Percentiles rank a stretch among this genome's conserved stretches.
Evolutionary conservation across 2,797 vertebrate species (phyloP).

Genomic region (Arremon brunneinucha): DNA sequence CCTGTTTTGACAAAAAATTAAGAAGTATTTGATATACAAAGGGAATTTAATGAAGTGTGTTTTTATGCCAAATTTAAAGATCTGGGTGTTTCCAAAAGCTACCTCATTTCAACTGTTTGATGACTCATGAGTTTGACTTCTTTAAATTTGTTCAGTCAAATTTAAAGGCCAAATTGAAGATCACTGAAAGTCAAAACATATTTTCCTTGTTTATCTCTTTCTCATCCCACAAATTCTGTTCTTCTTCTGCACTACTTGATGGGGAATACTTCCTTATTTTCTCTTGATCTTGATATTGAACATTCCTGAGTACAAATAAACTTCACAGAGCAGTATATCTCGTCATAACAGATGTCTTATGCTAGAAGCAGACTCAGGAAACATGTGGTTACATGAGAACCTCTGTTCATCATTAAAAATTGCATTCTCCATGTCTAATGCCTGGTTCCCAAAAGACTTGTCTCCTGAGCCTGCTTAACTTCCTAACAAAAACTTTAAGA

Average conservation of each 20-base stretch:
- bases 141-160: background rate
- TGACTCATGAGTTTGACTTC: background rate
- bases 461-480: background rate
- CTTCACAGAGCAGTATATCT: background rate
- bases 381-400: background rate
- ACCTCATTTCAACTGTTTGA: background rate
- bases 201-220: background rate
- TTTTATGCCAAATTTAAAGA: background rate
- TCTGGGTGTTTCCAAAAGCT: background rate
- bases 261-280: background rate
- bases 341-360: background rate
- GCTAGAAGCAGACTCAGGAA: background rate
- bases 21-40: background rate
- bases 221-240: background rate
- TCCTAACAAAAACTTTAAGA: background rate
- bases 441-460: background rate
- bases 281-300: background rate
- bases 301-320: background rate
- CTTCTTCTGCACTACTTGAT: background rate
- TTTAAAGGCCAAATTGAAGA: background rate
- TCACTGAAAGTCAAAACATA: background rate
- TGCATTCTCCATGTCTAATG: background rate
- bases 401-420: background rate
- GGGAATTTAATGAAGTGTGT: background rate
- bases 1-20: background rate